Base-by-base conservation (phyloP, 1,140 invertebrate genomes). In the Zophobas atratus region DNA sequence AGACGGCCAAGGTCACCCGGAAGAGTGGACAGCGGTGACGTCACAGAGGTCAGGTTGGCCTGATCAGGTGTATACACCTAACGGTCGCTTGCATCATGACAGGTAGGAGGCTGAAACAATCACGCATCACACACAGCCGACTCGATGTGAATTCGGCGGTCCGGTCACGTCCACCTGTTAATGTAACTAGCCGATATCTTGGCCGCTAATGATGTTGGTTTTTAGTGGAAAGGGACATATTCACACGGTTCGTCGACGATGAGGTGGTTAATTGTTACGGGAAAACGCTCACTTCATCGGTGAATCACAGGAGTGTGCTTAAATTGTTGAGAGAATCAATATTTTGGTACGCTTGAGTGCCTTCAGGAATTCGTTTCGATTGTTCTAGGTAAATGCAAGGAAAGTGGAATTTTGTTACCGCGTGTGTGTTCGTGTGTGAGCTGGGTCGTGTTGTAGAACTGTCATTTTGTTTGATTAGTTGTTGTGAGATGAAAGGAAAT, bases 11-110 rank as follows among this genome's bases (percentile, higher is more conserved):
- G 60, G 60, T 67, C 60, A 67, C 60, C 60, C 60, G 78, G 80
- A 81, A 81, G 80, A 81, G 76, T 80, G 77, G 80, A 81, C 80
- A 76, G 75, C 63, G 55, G 75, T 82, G 81, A 82, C 81, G 81
- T 82, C 81, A 82, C 76, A 78, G 80, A 77, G 81, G 80, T 82
- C 81, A 81, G 76, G 51, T 74, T 63, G 55, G 60, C 46, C 67
- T 41, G 74, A 82, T 81, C 81, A 82, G 81, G 81, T 82, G 81
- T 80, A 81, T 76, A 72, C 49, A 63, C 43, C 74, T 79, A 82
- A 80, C 80, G 81, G 80, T 79, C 67, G 70, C 76, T 75, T 79
- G 76, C 75, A 80, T 79, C 80, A 77, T 81, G 76, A 78, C 76
- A 79, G 78, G 80, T 57, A 75, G 76, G 53, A 80, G 79, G 78